Evolutionary conservation across 1,140 invertebrate species (phyloP).

Genomic region (Neomicropteryx cornuta): DNA sequence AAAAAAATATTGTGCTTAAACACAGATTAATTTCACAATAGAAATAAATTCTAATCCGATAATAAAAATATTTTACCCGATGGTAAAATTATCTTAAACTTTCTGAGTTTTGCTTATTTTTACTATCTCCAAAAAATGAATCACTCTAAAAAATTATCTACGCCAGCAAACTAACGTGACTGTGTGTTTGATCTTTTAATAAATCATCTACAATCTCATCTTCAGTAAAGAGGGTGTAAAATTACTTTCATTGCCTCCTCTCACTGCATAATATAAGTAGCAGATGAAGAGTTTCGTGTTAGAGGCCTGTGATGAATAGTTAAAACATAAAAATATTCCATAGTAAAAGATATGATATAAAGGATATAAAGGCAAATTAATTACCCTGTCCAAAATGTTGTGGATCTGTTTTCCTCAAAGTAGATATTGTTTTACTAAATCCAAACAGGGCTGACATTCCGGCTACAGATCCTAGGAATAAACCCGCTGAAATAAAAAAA

Average conservation of each 20-base stretch:
- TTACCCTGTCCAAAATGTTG: conserved; percentile 66
- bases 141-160: too few relatives aligned
- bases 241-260: neutral
- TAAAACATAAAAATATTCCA: conserved; percentile 1
- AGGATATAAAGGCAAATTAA: conserved; percentile 2
- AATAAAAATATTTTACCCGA: neutral
- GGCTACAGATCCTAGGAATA: conserved; percentile 66
- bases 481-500: conserved; percentile 44
- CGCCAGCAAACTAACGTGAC: too few relatives aligned
- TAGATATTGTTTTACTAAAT: conserved; percentile 65
- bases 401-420: conserved; percentile 69
- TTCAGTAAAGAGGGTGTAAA: conserved; percentile 5
- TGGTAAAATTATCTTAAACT: conserved; percentile 4
- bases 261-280: neutral
- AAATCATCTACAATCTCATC: too few relatives aligned
- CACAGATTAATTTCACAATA: neutral
- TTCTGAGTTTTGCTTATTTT: too few relatives aligned
- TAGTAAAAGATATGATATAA: neutral
- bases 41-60: neutral
- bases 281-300: neutral
- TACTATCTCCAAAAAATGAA: too few relatives aligned
- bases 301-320: neutral
- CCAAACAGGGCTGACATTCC: conserved; percentile 71
- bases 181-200: too few relatives aligned
- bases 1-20: neutral